A percentile compares a stretch with the other conserved stretches of the same genome.
Evolutionary conservation across 2,113 vertebrate species (phyloP).

Genomic region (Megaleporinus macrocephalus): DNA sequence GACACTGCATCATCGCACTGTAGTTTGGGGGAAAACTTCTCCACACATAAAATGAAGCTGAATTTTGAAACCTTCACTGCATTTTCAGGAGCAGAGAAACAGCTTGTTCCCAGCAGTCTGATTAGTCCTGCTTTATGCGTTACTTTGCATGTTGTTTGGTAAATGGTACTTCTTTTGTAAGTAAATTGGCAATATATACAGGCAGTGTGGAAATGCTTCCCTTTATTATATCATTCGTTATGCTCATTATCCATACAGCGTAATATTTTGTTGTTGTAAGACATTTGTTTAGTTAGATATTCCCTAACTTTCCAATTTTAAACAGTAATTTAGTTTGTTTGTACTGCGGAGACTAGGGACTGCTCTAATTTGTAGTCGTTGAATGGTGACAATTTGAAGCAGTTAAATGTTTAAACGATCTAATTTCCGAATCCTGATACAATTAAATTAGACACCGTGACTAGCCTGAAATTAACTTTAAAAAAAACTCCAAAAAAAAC

Average conservation of each 20-base stretch:
- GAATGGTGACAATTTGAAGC: conserved; percentile 15
- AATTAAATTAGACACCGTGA: neutral
- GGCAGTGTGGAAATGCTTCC: neutral
- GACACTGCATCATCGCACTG: neutral
- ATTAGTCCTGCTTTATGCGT: conserved; percentile 4
- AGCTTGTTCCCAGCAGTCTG: neutral
- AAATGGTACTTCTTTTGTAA: neutral
- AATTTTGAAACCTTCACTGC: neutral
- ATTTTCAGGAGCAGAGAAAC: neutral
- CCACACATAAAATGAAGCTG: neutral
- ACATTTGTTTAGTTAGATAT: conserved; percentile 6
- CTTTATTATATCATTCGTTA: conserved; percentile 2
- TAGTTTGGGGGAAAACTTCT: conserved; percentile 6
- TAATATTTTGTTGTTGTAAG: neutral
- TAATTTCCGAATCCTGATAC: neutral
- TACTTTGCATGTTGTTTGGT: neutral
- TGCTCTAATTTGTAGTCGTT: conserved; percentile 6
- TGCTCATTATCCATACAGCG: neutral
- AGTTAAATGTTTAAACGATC: conserved; percentile 23
- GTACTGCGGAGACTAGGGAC: neutral
- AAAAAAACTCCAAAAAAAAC: neutral
- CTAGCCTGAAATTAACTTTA: neutral
- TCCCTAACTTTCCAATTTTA: conserved; percentile 2
- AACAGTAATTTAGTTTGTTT: conserved; percentile 26
- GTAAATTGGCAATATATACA: neutral